Evolutionary conservation across 2,113 vertebrate species (phyloP).

Genomic region (Cyprinodon tularosa): DNA sequence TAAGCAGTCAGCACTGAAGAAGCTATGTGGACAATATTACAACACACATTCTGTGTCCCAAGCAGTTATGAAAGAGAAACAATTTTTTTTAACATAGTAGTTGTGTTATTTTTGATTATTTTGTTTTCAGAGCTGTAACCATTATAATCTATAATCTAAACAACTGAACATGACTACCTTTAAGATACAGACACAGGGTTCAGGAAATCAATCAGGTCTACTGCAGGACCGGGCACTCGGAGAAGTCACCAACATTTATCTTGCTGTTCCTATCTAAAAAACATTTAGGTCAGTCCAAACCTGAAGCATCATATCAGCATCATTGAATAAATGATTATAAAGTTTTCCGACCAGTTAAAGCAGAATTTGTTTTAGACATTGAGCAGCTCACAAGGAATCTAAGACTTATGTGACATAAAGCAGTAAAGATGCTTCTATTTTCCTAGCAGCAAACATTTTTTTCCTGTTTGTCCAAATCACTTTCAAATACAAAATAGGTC

Average conservation of each 20-base stretch:
- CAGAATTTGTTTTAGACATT: neutral
- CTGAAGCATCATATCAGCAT: constrained; percentile 3
- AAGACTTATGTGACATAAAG: neutral
- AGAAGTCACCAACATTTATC: neutral
- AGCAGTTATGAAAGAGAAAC: neutral
- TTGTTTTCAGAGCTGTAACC: neutral
- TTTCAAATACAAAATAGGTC: neutral
- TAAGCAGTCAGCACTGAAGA: neutral
- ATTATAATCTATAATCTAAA: neutral
- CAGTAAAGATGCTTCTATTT: neutral
- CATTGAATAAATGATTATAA: neutral
- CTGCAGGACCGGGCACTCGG: neutral
- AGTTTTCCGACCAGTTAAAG: neutral
- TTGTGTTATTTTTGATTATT: neutral
- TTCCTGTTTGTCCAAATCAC: neutral
- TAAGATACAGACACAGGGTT: neutral
- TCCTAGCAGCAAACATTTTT: neutral
- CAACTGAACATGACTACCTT: neutral
- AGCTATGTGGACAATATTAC: neutral
- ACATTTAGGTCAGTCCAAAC: neutral
- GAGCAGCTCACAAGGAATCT: neutral
- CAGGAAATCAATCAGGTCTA: neutral
- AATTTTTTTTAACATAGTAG: neutral
- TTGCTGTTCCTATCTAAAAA: neutral
- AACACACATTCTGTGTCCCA: neutral